Conservation (phyloP, 2,888 invertebrate genomes). For the Crioceris asparagi region DNA sequence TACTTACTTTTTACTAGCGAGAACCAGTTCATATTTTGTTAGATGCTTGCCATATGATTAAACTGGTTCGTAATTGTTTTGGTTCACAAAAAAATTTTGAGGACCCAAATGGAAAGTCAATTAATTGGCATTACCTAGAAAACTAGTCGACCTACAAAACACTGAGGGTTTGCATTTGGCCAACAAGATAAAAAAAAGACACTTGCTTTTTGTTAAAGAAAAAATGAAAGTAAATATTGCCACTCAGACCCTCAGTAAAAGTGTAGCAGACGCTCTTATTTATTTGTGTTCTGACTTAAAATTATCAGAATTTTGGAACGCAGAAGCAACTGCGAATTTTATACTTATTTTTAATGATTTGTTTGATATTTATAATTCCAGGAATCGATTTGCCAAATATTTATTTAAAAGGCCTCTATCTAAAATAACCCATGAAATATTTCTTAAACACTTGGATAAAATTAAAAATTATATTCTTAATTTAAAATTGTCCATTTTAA, state of each 20-base stretch:
- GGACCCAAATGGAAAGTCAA: constrained; percentile 5
- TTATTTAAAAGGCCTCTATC: constrained; percentile 6
- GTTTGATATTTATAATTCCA: constrained; percentile 9
- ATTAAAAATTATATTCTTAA: constrained; percentile 4
- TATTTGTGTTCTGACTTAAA: constrained; percentile 7
- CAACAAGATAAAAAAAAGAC: constrained; percentile 15
- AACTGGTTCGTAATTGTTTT: constrained; percentile 7
- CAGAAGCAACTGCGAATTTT: constrained; percentile 6
- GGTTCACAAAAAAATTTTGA: not conserved
- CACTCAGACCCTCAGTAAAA: constrained; percentile 16
- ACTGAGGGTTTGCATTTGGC: constrained; percentile 16
- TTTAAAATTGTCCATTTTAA: constrained; percentile 5
- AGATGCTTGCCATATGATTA: constrained; percentile 5
- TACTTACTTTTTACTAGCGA: constrained; percentile 18
- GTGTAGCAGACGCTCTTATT: constrained; percentile 9
- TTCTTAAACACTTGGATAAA: constrained; percentile 5
- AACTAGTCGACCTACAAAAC: constrained; percentile 10
- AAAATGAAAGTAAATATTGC: constrained; percentile 19
- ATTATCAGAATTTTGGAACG: constrained; percentile 6
- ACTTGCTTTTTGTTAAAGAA: constrained; percentile 15
- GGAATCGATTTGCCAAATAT: constrained; percentile 7
- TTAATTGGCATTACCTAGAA: constrained; percentile 5
- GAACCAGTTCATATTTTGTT: not conserved
- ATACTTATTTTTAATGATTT: constrained; percentile 6
- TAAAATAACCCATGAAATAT: not conserved